Evolutionary conservation across 1,140 invertebrate species (phyloP), one percentile per base, ranked within the genome.

Genomic region (Trypoxylus dichotomus): DNA sequence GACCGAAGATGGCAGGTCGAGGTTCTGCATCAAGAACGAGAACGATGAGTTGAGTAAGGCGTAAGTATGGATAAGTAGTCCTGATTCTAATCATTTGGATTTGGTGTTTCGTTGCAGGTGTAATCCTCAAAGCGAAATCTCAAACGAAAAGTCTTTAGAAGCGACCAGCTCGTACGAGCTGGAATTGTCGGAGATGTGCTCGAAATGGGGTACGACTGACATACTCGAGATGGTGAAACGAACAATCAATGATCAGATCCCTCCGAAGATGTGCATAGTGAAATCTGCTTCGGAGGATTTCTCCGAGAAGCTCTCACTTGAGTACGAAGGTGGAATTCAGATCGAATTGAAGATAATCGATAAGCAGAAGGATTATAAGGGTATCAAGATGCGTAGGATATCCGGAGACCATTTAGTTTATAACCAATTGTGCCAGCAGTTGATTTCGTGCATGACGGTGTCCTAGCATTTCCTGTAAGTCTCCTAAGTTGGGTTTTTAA

Each of bases 401-500:
- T 97, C 95, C 0, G 96, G 96, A 2, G 96, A 98, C 87, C 94
- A 95, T 85, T 89, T 93, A 78, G 94, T 96, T 84, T 97, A 97
- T 85, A 94, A 93, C 79, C 94, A 95, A 85, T 90, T 97, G 15
- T 97, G 96, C 87, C 94, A 96, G 83, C 94, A 97, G 85, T 87
- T 98, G 74, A 94, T 98, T 63, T 94, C 94, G 68, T 95, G 94
- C 84, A 94, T 97, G 86, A 94, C 92, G 79, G 93, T 93, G 85
- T 93, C 89, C 89, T 89, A 88, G 87, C 86, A 81, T 72, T 21
- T 41, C 25, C 24, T 25, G 73, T 47, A 27, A 77, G 24, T 68
- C 24, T 1, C n/a, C 58, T 0, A 71, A 71, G 68, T 54, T 21
- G 47, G 15, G 47, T 54, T 54, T 43, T 10, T 7, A 37, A 37